Conservation (phyloP, 2,888 invertebrate species). For the Platycheirus albimanus region DNA sequence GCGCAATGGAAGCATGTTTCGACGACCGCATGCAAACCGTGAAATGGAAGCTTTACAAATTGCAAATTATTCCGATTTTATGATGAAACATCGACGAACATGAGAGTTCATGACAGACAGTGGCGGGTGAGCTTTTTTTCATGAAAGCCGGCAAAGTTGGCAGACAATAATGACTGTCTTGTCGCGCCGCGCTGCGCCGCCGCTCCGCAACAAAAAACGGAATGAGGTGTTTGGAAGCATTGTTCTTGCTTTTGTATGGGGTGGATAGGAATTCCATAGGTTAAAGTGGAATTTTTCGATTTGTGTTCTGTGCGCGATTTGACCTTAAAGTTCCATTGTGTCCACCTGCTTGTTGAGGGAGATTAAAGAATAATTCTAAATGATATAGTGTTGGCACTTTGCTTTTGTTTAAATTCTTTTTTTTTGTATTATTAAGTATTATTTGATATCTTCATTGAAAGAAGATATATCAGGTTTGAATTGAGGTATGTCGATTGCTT, state of each 20-base stretch:
- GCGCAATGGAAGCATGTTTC: constrained; percentile 52
- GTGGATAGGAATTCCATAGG: constrained; percentile 53
- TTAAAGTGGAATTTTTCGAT: constrained; percentile 70
- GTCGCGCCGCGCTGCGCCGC: too few relatives aligned
- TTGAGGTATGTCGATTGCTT: constrained; percentile 15
- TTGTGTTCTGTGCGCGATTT: constrained; percentile 42
- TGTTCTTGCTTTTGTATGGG: constrained; percentile 27
- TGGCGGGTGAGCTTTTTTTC: constrained; percentile 50
- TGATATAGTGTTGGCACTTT: constrained; percentile 50
- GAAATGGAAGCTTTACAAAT: constrained; percentile 72
- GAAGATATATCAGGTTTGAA: constrained; percentile 27
- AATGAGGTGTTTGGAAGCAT: constrained; percentile 56
- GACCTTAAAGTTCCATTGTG: constrained; percentile 71
- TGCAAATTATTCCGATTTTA: constrained; percentile 69
- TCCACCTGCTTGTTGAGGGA: constrained; percentile 62
- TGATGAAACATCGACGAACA: constrained; percentile 67
- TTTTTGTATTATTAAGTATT: constrained; percentile 7
- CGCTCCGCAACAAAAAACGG: too few relatives aligned
- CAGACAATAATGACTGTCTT: constrained; percentile 59
- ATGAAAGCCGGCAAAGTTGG: constrained; percentile 6
- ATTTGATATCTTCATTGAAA: constrained; percentile 36
- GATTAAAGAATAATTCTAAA: constrained; percentile 44
- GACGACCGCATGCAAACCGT: constrained; percentile 42
- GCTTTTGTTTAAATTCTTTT: background rate
- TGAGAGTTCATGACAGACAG: constrained; percentile 59